Conservation (phyloP, 2,797 vertebrate genomes). For the Denticeps clupeoides region DNA sequence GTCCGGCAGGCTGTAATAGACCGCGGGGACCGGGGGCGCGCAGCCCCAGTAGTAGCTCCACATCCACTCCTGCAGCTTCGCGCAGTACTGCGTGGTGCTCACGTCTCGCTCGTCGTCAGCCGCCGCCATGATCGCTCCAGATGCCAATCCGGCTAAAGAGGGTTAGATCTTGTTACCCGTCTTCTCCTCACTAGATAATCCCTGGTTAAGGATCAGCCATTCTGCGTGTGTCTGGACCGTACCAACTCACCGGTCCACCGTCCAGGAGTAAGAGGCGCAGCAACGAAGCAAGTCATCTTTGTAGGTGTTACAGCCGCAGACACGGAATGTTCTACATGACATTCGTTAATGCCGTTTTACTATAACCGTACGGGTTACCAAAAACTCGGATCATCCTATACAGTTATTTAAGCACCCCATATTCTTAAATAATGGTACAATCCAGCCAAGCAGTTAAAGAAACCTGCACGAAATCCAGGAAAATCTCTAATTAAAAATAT, state of each 20-base stretch:
- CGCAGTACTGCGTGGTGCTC: constrained; percentile 66
- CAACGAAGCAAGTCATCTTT: too few species aligned
- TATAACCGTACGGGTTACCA: too few species aligned
- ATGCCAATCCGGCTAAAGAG: neutral
- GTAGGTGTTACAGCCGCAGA: too few species aligned
- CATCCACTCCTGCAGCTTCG: constrained; percentile 78
- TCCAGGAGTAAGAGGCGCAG: too few species aligned
- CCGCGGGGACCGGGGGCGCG: constrained; percentile 35
- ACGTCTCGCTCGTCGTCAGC: constrained; percentile 8
- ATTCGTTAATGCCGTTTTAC: too few species aligned
- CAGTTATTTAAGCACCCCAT: too few species aligned
- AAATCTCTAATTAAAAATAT: too few species aligned
- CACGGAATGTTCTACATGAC: too few species aligned
- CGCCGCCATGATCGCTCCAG: constrained; percentile 20
- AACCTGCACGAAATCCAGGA: too few species aligned
- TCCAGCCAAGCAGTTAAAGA: too few species aligned
- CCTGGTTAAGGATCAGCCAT: constrained; percentile 5
- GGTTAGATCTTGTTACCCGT: neutral
- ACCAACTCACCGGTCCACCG: neutral
- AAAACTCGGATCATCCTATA: too few species aligned
- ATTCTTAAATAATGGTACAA: too few species aligned
- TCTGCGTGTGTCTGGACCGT: neutral
- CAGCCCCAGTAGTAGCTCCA: constrained; percentile 82
- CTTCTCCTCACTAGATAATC: constrained; percentile 9
- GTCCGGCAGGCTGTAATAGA: constrained; percentile 33